These are phyloP conservation scores for Crypturellus tataupa DNA, from an alignment of 2,797 vertebrate species.

Conservation along the genomic window DNA sequence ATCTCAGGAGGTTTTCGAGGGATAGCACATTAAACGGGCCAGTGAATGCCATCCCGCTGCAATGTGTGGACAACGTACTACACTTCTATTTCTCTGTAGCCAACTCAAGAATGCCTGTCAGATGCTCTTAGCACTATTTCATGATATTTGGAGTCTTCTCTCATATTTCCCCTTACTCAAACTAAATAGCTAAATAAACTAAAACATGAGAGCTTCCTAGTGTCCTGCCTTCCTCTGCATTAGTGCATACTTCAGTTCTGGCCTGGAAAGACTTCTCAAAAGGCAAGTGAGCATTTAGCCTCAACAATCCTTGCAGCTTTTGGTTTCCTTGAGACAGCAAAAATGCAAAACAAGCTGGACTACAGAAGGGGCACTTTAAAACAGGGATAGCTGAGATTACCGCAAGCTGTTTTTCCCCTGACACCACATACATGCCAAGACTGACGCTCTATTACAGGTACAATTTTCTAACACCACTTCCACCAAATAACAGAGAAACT, in stretches of 20 bases:
- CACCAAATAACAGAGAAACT: neutral
- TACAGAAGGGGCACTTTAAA: neutral
- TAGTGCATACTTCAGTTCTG: neutral
- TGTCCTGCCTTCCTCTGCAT: neutral
- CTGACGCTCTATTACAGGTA: neutral
- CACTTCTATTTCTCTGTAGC: conserved; percentile 22
- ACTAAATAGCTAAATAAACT: neutral
- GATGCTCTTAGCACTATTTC: neutral
- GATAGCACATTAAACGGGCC: neutral
- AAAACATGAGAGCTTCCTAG: conserved; percentile 8
- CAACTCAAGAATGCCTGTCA: neutral
- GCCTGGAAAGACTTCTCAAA: neutral
- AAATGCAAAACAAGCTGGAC: neutral
- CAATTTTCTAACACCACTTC: conserved; percentile 1
- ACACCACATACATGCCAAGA: neutral
- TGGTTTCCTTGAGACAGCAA: neutral
- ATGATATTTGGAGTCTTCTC: neutral
- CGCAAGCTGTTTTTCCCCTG: neutral
- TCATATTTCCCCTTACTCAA: neutral
- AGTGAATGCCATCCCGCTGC: neutral
- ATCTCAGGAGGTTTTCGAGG: neutral
- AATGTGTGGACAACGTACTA: neutral
- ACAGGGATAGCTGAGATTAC: neutral
- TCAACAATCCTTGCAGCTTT: neutral
- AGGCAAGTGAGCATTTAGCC: neutral